Evolutionary conservation across 2,888 invertebrate species (phyloP).

Genomic region (Clunio marinus): DNA sequence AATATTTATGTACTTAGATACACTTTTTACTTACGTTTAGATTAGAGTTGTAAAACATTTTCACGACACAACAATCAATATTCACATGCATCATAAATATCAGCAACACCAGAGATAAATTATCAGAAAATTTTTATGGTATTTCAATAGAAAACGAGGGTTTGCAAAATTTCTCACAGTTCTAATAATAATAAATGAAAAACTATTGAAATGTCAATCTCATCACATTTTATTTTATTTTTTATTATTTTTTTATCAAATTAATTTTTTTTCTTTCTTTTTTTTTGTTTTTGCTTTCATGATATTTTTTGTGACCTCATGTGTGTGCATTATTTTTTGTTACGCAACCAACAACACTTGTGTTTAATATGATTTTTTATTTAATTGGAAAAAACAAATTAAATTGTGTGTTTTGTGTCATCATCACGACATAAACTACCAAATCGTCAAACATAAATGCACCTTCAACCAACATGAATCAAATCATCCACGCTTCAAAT

Average conservation of each 20-base stretch:
- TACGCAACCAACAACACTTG: background rate
- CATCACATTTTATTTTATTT: no score
- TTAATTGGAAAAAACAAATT: background rate
- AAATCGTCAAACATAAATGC: background rate
- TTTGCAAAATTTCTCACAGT: no score
- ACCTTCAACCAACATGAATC: background rate
- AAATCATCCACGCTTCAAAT: background rate
- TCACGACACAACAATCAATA: no score
- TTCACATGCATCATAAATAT: no score
- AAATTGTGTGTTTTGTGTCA: background rate
- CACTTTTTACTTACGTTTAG: no score
- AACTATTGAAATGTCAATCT: no score
- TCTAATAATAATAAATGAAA: no score
- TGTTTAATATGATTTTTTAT: background rate
- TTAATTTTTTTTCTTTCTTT: background rate
- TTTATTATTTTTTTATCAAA: slow-evolving; percentile 1
- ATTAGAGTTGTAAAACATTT: no score
- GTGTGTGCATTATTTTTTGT: slow-evolving; percentile 1
- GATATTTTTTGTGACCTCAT: background rate
- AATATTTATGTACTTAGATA: no score
- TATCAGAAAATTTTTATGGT: no score
- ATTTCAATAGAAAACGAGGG: no score
- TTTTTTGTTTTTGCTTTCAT: slow-evolving; percentile 34
- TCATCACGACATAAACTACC: background rate
- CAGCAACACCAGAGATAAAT: no score